These are phyloP conservation scores for Chirona hameri DNA, from an alignment of 2,888 invertebrate genomes.

Conservation along the genomic window DNA sequence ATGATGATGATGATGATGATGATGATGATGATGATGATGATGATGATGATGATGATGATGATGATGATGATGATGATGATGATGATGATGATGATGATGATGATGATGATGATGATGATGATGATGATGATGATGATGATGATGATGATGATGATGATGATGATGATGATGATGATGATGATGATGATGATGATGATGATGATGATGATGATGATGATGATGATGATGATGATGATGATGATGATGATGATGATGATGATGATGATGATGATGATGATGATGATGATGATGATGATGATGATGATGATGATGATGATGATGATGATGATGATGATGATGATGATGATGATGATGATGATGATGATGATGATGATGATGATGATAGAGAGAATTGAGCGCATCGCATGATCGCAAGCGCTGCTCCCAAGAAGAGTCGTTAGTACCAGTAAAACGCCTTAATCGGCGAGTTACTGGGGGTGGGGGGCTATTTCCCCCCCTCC, in stretches of 20 bases:
- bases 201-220: slow-evolving; percentile 8
- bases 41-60: slow-evolving; percentile 30
- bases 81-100: slow-evolving; percentile 25
- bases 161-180: neutral
- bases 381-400: too few species aligned
- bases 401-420: too few species aligned
- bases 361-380: slow-evolving; percentile 4
- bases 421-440: too few species aligned
- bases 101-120: slow-evolving; percentile 22
- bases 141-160: neutral
- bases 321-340: neutral
- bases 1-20: slow-evolving; percentile 13
- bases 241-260: neutral
- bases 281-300: neutral
- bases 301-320: slow-evolving; percentile 1
- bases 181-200: slow-evolving; percentile 8
- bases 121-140: slow-evolving; percentile 9
- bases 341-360: slow-evolving; percentile 26
- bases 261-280: neutral
- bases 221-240: slow-evolving; percentile 12
- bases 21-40: slow-evolving; percentile 27
- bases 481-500: too few species aligned
- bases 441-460: too few species aligned
- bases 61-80: slow-evolving; percentile 25
- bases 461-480: too few species aligned